These are phyloP conservation scores for Meteorus sp. DNA, from an alignment of 1,140 invertebrate species.

Conservation along the genomic window DNA sequence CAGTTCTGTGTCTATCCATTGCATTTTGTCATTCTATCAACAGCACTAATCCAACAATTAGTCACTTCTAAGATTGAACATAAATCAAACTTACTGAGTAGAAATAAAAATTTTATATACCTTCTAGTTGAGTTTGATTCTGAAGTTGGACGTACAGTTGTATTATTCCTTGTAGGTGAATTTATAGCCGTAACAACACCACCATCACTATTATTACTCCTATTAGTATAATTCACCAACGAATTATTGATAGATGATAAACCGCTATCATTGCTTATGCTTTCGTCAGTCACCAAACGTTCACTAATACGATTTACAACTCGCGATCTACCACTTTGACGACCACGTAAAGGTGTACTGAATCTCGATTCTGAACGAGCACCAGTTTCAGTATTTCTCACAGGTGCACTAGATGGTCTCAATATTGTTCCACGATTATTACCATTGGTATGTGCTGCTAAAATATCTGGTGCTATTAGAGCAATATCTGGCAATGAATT, in stretches of 20 bases:
- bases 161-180: conserved; percentile 6
- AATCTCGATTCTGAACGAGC: background rate
- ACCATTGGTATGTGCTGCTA: conserved; percentile 53
- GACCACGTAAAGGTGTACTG: conserved; percentile 26
- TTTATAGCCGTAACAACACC: conserved; percentile 10
- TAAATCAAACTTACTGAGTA: too few relatives aligned
- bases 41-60: too few relatives aligned
- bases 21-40: too few relatives aligned
- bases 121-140: background rate
- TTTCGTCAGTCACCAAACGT: conserved; percentile 1
- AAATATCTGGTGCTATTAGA: conserved; percentile 52
- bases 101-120: conserved; percentile 10
- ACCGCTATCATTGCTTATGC: conserved; percentile 11
- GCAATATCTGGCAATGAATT: conserved; percentile 54
- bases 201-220: conserved; percentile 4
- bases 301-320: conserved; percentile 3
- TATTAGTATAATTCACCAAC: conserved; percentile 9
- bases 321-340: conserved; percentile 24
- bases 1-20: too few relatives aligned
- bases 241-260: conserved; percentile 10
- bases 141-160: conserved; percentile 1
- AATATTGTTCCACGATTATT: conserved; percentile 33
- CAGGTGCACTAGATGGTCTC: conserved; percentile 50
- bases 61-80: too few relatives aligned
- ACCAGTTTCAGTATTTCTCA: conserved; percentile 25